Conservation (phyloP, 35 echinoderm and acorn worm genomes). For the Apostichopus californicus region DNA sequence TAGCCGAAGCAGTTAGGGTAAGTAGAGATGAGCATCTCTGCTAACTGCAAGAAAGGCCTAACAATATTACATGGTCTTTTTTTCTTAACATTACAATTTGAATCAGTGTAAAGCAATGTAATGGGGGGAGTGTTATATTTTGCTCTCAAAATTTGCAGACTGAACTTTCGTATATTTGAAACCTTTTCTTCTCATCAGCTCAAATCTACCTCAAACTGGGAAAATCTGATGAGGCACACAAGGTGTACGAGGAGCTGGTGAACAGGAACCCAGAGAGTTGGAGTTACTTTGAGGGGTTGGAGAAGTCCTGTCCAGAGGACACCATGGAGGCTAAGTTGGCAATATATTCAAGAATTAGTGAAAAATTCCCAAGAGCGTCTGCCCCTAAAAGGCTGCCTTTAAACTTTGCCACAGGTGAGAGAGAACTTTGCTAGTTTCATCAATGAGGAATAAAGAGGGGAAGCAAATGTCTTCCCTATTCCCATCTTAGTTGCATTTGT, state of each 20-base stretch:
- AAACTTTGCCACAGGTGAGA: slow-evolving; percentile 82
- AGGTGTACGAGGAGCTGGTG: slow-evolving; percentile 72
- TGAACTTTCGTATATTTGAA: not conserved
- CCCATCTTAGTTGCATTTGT: no score
- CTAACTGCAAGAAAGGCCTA: no score
- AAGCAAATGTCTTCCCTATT: no score
- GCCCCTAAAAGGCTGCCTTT: slow-evolving; percentile 82
- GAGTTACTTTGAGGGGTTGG: slow-evolving; percentile 78
- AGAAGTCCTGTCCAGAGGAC: slow-evolving; percentile 18
- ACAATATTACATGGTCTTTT: no score
- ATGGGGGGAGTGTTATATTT: no score
- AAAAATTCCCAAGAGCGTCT: slow-evolving; percentile 79
- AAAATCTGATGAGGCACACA: slow-evolving; percentile 67
- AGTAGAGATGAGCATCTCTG: no score
- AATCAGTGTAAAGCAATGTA: no score
- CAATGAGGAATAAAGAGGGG: no score
- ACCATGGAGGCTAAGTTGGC: slow-evolving; percentile 74
- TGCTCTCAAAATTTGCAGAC: no score
- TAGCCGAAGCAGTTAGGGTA: no score
- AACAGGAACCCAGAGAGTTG: slow-evolving; percentile 91
- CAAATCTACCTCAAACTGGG: slow-evolving; percentile 73
- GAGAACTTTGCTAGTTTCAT: no score
- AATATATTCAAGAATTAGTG: slow-evolving; percentile 68
- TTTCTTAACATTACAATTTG: no score
- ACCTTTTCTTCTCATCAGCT: slow-evolving; percentile 41